A percentile compares a stretch with the other conserved stretches of the same genome.
These are phyloP conservation scores for Acrocyrtus sp. DNA, from an alignment of 2,888 invertebrate genomes.

Conservation along the genomic window DNA sequence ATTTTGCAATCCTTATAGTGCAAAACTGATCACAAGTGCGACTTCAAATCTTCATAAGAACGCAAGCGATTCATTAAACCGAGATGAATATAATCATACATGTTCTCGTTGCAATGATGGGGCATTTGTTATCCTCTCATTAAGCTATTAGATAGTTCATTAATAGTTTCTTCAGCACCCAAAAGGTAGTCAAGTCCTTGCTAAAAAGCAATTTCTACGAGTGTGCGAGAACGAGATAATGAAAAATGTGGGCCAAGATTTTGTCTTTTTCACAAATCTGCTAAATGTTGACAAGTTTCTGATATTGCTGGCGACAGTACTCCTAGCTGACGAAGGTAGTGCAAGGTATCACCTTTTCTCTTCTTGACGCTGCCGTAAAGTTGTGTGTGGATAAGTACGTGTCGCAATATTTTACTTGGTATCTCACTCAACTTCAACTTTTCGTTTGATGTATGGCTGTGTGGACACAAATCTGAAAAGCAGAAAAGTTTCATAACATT, in stretches of 20 bases:
- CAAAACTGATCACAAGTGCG: no score
- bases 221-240: not conserved
- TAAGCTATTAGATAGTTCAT: no score
- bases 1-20: no score
- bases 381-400: constrained; percentile 7
- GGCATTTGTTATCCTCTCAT: no score
- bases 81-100: no score
- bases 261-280: constrained; percentile 46
- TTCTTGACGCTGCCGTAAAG: no score
- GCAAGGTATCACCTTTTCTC: no score
- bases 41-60: no score
- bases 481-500: constrained; percentile 47
- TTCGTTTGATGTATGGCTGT: constrained; percentile 13
- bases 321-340: constrained; percentile 33
- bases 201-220: not conserved
- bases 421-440: constrained; percentile 16
- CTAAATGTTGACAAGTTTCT: constrained; percentile 37
- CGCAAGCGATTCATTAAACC: no score
- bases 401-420: constrained; percentile 28
- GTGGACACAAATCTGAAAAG: constrained; percentile 40
- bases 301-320: constrained; percentile 38
- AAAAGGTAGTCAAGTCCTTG: constrained; percentile 30
- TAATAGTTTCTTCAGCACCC: no score
- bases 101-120: no score
- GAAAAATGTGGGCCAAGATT: constrained; percentile 40